A percentile compares a stretch with the other conserved stretches of the same genome.
Conservation (phyloP, 2,888 invertebrate genomes). For the Atrina japonica region DNA sequence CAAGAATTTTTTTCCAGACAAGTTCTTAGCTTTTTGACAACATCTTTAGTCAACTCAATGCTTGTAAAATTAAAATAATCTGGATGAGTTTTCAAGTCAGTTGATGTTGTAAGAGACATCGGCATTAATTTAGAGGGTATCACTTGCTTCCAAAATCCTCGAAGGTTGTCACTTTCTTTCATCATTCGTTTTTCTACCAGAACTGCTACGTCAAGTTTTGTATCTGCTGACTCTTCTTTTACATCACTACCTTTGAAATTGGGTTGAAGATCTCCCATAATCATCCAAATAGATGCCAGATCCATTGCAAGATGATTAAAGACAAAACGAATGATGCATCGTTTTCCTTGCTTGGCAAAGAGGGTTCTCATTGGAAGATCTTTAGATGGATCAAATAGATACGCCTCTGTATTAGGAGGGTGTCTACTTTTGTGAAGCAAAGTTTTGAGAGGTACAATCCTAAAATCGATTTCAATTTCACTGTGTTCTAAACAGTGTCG, state of each 20-base stretch:
- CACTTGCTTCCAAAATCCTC: slow-evolving; percentile 16
- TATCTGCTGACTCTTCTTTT: neutral
- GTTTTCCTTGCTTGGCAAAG: slow-evolving; percentile 24
- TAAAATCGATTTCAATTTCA: slow-evolving; percentile 29
- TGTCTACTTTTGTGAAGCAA: slow-evolving; percentile 12
- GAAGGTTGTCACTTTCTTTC: slow-evolving; percentile 18
- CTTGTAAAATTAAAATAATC: slow-evolving; percentile 24
- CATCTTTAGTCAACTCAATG: neutral
- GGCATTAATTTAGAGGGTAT: slow-evolving; percentile 19
- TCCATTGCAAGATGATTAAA: slow-evolving; percentile 36
- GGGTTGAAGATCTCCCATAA: slow-evolving; percentile 27
- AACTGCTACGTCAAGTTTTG: slow-evolving; percentile 23
- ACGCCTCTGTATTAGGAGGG: slow-evolving; percentile 17
- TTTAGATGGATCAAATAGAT: slow-evolving; percentile 28
- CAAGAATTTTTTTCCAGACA: slow-evolving; percentile 24
- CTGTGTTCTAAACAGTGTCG: slow-evolving; percentile 16
- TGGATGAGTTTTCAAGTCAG: slow-evolving; percentile 21
- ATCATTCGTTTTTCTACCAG: slow-evolving; percentile 27
- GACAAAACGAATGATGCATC: slow-evolving; percentile 22
- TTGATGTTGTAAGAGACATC: slow-evolving; percentile 6
- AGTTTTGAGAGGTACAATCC: slow-evolving; percentile 5
- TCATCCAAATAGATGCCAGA: slow-evolving; percentile 24
- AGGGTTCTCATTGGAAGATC: slow-evolving; percentile 34
- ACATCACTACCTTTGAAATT: neutral
- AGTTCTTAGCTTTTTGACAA: neutral